Evolutionary conservation across 2,113 vertebrate species (phyloP), one percentile per base, ranked within the genome.

Genomic region (Strigops habroptila): DNA sequence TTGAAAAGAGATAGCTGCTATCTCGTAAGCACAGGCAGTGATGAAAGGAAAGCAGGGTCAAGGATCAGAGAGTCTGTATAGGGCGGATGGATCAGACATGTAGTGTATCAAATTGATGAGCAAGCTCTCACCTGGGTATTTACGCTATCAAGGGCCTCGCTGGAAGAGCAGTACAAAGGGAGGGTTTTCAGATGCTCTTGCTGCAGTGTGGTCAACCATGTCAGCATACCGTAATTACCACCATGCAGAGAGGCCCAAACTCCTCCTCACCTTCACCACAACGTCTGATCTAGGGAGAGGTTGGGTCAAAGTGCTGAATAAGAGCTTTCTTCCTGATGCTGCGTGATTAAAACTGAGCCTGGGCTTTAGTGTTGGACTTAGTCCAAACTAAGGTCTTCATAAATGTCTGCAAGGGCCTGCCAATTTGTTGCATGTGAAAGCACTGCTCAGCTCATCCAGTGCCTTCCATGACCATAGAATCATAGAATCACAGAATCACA

Each of bases 31-130:
- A 1, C 71, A 65, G 81, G 67, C 77, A 70, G 52, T 25, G 82
- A 92, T 80, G 86, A 94, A 90, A 94, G 63, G 82, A 90, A 86
- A 75, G 27, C 57, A 43, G 48, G 92, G 78, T 92, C 89, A 83
- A 86, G 94, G 73, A 89, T 87, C 82, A 67, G 73, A 86, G 92
- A 55, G 30, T 80, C 37, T 75, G 51, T 83, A 51, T 57, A 55
- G 89, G 28, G 91, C 33, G 21, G 82, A 71, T 41, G 62, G 73
- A 90, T 71, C 63, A 67, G 78, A 23, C 62, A 62, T 7, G 35
- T 39, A 23, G 35, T 6, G 37, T 12, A 62, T 51, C 57, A 51
- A 19, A 71, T n/a, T 35, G 78, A 65, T 55, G 73, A 76, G 86
- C 51, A 13, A 59, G 68, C 48, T 80, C 86, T 79, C 59, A 70